phyloP scores from a whole-genome alignment of 2,113 vertebrate genomes.

The Melanerpes formicivorus region DNA sequence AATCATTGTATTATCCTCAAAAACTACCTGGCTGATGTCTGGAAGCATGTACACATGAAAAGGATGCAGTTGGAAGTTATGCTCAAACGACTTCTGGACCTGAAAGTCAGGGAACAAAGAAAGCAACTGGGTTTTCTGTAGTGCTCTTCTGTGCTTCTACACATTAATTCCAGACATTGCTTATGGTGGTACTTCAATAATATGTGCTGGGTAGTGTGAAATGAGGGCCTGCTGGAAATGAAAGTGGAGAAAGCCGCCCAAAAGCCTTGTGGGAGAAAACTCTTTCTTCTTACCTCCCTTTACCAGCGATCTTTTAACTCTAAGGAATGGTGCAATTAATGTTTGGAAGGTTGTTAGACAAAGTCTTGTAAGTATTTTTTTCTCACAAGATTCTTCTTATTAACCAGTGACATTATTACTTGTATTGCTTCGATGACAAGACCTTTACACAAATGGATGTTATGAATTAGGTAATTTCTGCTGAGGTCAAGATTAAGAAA shows the following conservation, averaged over 20 bases:
- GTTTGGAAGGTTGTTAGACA: not conserved
- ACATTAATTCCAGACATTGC: not conserved
- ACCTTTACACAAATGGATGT: not conserved
- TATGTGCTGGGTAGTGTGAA: not conserved
- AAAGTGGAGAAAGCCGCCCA: not conserved
- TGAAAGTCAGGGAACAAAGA: not conserved
- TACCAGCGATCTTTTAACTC: not conserved
- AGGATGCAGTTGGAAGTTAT: not conserved
- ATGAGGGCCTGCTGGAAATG: not conserved
- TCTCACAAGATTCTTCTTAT: not conserved
- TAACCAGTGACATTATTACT: not conserved
- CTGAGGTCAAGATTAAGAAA: not conserved
- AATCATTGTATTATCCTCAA: not conserved
- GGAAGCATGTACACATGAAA: not conserved
- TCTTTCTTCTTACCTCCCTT: not conserved
- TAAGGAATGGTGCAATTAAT: not conserved
- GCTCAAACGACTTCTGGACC: not conserved
- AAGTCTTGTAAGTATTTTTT: not conserved
- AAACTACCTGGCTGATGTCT: not conserved
- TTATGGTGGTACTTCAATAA: not conserved
- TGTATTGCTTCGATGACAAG: not conserved
- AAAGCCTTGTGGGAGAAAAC: not conserved
- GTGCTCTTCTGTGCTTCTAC: not conserved
- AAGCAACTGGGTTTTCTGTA: not conserved
- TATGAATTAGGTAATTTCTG: not conserved